Evolutionary conservation across 2,797 vertebrate genomes (phyloP), one percentile per base, ranked within the genome.

Genomic region (Lithobates pipiens): DNA sequence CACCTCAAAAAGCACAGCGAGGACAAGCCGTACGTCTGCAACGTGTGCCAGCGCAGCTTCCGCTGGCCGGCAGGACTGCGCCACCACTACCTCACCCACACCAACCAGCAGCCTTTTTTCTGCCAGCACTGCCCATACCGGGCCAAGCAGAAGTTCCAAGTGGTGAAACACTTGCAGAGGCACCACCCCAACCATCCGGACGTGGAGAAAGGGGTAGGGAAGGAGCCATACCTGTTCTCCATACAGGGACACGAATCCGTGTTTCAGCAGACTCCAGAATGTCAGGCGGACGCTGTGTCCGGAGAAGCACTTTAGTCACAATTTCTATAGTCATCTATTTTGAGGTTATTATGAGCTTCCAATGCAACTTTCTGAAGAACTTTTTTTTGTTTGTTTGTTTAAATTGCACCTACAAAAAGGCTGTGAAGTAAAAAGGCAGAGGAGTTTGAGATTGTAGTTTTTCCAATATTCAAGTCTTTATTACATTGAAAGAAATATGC

Each of bases 121-220:
- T 99, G 98, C 88, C 93, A 94, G 80, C 95, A 96, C 92, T 99
- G 98, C 90, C 89, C 94, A 88, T 99, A 99, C 92, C 94, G 95
- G 42, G 98, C 98, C 91, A 99, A 98, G 88, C 98, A 99, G 92
- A 98, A 95, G 93, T 99, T 99, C 91, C 98, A 99, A 91, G 98
- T 99, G 89, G 96, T 99, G 69, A 99, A 98, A 84, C 98, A 99
- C 68, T 90, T 99, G 89, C 96, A 93, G 84, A 93, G 95, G 84
- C 97, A 98, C 90, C 98, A 99, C 89, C 96, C 97, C 0, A 96
- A 96, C 76, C 74, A 87, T 0, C 69, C 77, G 0, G 92, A 97
- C 13, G 92, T 89, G 0, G 94, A 94, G 90, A 92, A 95, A 68
- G 97, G 98, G 0, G 96, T 98, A 71, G 94, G 94, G 84, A 97